Conservation (phyloP, 2,113 vertebrate species). For the Isurus oxyrinchus region DNA sequence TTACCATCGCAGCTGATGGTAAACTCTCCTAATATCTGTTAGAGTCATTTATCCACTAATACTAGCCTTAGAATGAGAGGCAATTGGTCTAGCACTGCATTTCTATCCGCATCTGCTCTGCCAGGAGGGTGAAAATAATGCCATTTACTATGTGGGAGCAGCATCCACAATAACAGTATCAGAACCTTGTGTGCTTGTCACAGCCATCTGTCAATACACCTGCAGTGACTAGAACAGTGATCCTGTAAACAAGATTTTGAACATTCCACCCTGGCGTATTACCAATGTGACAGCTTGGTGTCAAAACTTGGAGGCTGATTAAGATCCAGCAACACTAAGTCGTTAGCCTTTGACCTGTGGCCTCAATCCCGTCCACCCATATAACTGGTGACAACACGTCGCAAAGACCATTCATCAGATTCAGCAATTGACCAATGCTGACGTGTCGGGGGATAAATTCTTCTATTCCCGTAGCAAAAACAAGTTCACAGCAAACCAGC, state of each 20-base stretch:
- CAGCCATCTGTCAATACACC: not conserved
- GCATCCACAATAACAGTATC: not conserved
- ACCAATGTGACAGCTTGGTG: not conserved
- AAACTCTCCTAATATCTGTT: not conserved
- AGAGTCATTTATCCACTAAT: not conserved
- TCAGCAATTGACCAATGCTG: not conserved
- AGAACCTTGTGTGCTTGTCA: not conserved
- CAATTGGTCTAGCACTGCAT: not conserved
- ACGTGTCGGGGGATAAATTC: not conserved
- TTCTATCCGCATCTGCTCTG: not conserved
- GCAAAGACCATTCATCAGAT: not conserved
- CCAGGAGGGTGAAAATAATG: not conserved
- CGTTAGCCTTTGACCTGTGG: not conserved
- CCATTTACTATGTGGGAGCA: not conserved
- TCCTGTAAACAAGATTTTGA: not conserved
- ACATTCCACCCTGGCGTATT: not conserved
- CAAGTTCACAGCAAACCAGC: not conserved
- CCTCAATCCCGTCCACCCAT: not conserved
- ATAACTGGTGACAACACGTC: not conserved
- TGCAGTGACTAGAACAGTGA: not conserved
- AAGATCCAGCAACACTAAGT: not conserved
- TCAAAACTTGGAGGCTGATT: not conserved
- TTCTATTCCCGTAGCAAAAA: not conserved
- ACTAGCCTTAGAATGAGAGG: not conserved
- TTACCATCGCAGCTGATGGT: not conserved